Evolutionary conservation across 2,113 vertebrate species (phyloP).

Genomic region (Cyprinus carpio): DNA sequence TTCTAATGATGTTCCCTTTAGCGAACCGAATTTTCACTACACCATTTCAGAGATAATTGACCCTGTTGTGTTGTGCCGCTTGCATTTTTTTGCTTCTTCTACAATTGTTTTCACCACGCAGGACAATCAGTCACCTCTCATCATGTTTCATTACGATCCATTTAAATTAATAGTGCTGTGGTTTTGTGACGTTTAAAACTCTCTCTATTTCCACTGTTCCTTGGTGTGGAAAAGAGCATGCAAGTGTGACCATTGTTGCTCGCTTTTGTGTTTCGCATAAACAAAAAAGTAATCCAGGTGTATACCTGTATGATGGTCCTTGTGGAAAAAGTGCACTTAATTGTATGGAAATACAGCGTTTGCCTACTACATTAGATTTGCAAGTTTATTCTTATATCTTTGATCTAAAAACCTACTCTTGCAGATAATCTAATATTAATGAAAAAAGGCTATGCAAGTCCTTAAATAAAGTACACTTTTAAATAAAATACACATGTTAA

Average conservation of each 20-base stretch:
- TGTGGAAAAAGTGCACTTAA: not conserved
- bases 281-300: not conserved
- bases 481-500: too few relatives aligned
- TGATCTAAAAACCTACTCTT: too few relatives aligned
- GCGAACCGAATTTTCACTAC: constrained; percentile 33
- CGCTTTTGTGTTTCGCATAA: not conserved
- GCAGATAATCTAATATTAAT: too few relatives aligned
- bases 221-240: not conserved
- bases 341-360: not conserved
- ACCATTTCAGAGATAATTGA: constrained; percentile 37
- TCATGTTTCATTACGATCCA: constrained; percentile 23
- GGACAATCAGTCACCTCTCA: constrained; percentile 9
- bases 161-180: constrained; percentile 18
- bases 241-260: not conserved
- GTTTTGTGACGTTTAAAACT: not conserved
- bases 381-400: not conserved
- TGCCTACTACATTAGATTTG: not conserved
- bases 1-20: constrained; percentile 30
- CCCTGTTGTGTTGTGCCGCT: constrained; percentile 22
- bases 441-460: too few relatives aligned
- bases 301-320: not conserved
- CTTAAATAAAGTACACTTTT: too few relatives aligned
- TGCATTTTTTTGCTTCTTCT: constrained; percentile 12
- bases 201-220: not conserved
- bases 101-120: constrained; percentile 11